Base-by-base conservation (phyloP, 2,888 invertebrate species). In the Meliscaeva auricollis region DNA sequence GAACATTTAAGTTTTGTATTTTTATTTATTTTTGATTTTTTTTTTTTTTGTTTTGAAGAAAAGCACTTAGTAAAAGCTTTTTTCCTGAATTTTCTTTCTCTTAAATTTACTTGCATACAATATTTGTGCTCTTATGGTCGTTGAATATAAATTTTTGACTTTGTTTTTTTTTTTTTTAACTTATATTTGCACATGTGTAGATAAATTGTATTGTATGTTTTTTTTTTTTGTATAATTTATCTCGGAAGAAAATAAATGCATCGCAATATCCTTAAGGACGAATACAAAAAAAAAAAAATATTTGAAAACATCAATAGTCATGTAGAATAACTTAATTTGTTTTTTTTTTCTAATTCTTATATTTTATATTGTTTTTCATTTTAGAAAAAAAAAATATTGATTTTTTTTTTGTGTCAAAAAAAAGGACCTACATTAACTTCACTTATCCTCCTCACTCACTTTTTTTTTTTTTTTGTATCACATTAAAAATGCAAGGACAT, bases 121-220 rank as follows among this genome's bases (percentile, higher is more conserved):
- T 2, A 8, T 17, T 2, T 15, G 46, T 58, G 20, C 68, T 80
- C 74, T 80, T 80, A 32, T 68, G 68, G 52, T 62, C 46, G 20
- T 60, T 56, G 13, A 62, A 70, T 46, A 26, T 38, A 17, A 32
- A 44, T 38, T 11, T 38, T 11, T 38, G n/a, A n/a, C 6, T 6
- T 4, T 64, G 3, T 66, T 52, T 75, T 60, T 26, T 41, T 22
- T 8, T 77, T 68, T 73, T 54, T 72, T 52, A n/a, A n/a, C n/a
- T n/a, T n/a, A n/a, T 66, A 20, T 77, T 77, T 73, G 60, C 72
- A 68, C 68, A 73, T 78, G 68, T 73, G 73, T 72, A 68, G 41
- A 69, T 66, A 68, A n/a, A 52, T 44, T 72, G 35, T 72, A 66
- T 60, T 73, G 62, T 68, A n/a, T n/a, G n/a, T 17, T 73, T 77